Evolutionary conservation across 2,888 invertebrate species (phyloP).

Genomic region (Xylota segnis): DNA sequence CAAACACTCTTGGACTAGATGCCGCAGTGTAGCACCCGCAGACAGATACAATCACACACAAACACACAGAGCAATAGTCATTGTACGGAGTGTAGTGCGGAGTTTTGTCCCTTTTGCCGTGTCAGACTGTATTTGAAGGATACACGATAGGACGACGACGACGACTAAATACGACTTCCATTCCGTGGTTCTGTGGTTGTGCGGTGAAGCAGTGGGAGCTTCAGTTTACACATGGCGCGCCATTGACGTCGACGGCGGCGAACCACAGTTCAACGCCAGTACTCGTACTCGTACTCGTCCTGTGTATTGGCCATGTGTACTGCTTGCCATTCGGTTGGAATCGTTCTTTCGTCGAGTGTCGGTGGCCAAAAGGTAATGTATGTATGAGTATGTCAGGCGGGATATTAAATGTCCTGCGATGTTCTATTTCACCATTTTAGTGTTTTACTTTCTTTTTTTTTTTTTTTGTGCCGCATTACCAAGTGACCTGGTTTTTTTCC

Average conservation of each 20-base stretch:
- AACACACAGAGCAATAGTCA: conserved; percentile 28
- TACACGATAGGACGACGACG: conserved; percentile 25
- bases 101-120: conserved; percentile 1
- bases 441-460: too few species aligned
- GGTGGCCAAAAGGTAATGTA: conserved; percentile 51
- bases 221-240: conserved; percentile 49
- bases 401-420: conserved; percentile 69
- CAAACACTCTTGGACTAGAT: conserved; percentile 42
- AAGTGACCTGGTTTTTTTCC: conserved; percentile 59
- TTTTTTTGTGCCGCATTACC: conserved; percentile 47
- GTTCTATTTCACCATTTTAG: conserved; percentile 56
- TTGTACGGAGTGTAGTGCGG: conserved; percentile 16
- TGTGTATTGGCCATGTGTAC: background rate
- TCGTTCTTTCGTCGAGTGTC: conserved; percentile 35
- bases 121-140: conserved; percentile 40
- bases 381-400: conserved; percentile 60
- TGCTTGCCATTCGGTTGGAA: conserved; percentile 43
- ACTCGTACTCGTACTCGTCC: conserved; percentile 6
- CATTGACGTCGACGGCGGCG: conserved; percentile 36
- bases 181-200: conserved; percentile 1
- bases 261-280: conserved; percentile 68
- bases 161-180: conserved; percentile 37
- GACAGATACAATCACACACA: conserved; percentile 6
- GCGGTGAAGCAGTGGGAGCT: conserved; percentile 9
- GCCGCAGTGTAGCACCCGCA: conserved; percentile 13